Conservation (phyloP, 2,797 vertebrate species). For the Choloepus didactylus region DNA sequence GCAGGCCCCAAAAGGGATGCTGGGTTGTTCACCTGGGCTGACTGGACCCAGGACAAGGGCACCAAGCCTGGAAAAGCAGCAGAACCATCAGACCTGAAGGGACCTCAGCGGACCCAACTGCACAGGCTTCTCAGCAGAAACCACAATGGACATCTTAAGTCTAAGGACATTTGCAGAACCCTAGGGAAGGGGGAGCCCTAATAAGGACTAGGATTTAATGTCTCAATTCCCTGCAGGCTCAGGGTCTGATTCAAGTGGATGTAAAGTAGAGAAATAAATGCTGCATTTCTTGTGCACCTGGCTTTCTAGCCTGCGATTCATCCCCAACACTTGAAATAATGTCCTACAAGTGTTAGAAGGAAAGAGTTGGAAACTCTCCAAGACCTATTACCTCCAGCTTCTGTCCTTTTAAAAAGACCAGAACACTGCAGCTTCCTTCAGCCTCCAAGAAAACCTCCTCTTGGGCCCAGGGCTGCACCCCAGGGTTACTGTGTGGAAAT, state of each 20-base stretch:
- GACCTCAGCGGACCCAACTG: rapidly evolving
- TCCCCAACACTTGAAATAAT: slow-evolving; percentile 30
- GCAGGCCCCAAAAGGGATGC: neutral
- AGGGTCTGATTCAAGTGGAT: neutral
- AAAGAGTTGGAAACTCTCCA: neutral
- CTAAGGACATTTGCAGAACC: neutral
- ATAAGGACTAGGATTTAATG: neutral
- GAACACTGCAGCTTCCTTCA: neutral
- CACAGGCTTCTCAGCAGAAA: neutral
- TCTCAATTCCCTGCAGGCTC: neutral
- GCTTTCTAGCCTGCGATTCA: neutral
- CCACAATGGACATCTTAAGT: neutral
- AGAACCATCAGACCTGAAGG: neutral
- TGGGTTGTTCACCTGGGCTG: neutral
- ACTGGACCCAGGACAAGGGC: neutral
- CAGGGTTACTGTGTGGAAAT: neutral
- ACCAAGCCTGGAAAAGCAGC: neutral
- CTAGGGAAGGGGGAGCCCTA: neutral
- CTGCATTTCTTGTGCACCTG: neutral
- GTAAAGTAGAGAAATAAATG: neutral
- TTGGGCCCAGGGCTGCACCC: neutral
- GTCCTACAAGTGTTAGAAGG: neutral
- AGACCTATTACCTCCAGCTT: neutral
- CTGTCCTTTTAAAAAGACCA: neutral
- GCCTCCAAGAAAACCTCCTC: neutral